Evolutionary conservation across 53 echinoderm and acorn worm species (phyloP).

Genomic region (Holothuria scabra): DNA sequence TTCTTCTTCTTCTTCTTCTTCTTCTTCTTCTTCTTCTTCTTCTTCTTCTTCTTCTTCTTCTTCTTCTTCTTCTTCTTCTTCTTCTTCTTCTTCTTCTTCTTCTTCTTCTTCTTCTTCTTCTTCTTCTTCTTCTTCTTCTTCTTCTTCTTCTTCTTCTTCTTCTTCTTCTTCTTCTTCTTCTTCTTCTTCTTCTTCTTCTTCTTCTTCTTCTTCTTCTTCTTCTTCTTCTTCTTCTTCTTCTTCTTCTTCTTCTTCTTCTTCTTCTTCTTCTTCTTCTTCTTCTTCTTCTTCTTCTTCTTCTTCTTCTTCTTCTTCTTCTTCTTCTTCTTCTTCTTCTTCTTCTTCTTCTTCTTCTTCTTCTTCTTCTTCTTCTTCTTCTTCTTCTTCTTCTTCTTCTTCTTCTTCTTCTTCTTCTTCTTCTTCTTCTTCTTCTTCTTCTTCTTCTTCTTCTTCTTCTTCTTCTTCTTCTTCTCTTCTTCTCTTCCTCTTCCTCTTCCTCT

Average conservation of each 20-base stretch:
- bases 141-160: neutral
- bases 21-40: neutral
- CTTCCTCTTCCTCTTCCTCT: neutral
- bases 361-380: neutral
- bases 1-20: neutral
- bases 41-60: neutral
- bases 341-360: neutral
- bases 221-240: too few species aligned
- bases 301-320: neutral
- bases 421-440: neutral
- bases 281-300: too few species aligned
- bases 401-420: neutral
- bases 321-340: neutral
- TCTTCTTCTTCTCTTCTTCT: neutral
- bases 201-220: too few species aligned
- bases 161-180: too few species aligned
- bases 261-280: too few species aligned
- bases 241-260: too few species aligned
- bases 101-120: neutral
- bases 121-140: neutral
- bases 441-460: neutral
- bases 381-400: neutral
- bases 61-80: neutral
- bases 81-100: neutral
- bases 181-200: too few species aligned